Conservation (phyloP, 1,140 invertebrate genomes). For the Kradibia gibbosae region DNA sequence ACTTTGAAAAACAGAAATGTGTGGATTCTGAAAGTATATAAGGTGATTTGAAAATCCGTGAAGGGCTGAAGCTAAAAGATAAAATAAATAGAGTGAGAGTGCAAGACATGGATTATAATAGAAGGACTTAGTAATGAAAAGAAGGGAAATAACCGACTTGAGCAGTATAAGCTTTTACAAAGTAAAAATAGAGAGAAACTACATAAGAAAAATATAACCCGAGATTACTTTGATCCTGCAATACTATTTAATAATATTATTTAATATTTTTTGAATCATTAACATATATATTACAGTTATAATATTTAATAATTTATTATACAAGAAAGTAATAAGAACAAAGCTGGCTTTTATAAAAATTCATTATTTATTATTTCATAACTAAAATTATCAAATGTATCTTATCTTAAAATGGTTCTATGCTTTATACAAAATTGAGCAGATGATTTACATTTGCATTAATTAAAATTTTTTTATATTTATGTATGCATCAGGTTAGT, state of each 20-base stretch:
- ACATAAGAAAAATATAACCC: slow-evolving; percentile 7
- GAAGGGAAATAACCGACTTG: slow-evolving; percentile 5
- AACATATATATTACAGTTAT: too few species aligned
- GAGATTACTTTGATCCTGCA: too few species aligned
- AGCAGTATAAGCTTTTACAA: background rate
- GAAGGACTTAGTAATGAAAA: background rate
- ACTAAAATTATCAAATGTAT: too few species aligned
- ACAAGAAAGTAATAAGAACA: background rate
- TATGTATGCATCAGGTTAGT: too few species aligned
- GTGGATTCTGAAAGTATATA: background rate
- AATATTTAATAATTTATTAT: background rate
- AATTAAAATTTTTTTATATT: too few species aligned
- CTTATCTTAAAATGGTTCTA: too few species aligned
- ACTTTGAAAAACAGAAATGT: slow-evolving; percentile 5
- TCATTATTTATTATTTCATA: background rate
- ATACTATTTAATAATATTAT: background rate
- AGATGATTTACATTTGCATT: too few species aligned
- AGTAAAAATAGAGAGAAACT: background rate
- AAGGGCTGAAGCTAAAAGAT: background rate
- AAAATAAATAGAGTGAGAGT: slow-evolving; percentile 1
- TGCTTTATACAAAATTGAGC: too few species aligned
- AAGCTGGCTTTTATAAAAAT: background rate
- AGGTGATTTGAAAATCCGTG: background rate
- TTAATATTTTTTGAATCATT: too few species aligned
- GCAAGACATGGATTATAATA: background rate